Conservation (phyloP, 2,113 vertebrate genomes). For the Cichladusa arquata region DNA sequence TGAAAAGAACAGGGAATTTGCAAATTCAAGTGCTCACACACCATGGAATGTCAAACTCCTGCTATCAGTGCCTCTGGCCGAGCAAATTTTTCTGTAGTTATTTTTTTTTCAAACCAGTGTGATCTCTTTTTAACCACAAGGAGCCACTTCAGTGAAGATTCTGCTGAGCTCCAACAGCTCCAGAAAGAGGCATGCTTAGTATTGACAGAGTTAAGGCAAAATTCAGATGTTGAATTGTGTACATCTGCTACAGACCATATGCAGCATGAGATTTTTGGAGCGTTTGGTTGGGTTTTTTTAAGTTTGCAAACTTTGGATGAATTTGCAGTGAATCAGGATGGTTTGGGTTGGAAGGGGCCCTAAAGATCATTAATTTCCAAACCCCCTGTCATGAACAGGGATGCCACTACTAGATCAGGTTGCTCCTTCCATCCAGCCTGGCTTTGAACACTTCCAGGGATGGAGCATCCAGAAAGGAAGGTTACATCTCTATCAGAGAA, state of each 20-base stretch:
- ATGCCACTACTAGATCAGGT: background rate
- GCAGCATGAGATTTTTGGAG: background rate
- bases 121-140: background rate
- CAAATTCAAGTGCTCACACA: background rate
- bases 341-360: background rate
- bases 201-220: background rate
- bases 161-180: background rate
- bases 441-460: background rate
- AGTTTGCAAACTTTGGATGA: background rate
- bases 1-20: background rate
- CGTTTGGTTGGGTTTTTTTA: background rate
- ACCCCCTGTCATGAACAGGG: background rate
- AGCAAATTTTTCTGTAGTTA: background rate
- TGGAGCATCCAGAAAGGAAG: background rate
- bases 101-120: background rate
- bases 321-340: background rate
- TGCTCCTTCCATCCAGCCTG: background rate
- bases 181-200: background rate
- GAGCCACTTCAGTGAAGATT: background rate
- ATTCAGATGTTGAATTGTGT: background rate
- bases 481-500: background rate
- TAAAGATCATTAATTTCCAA: background rate
- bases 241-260: background rate
- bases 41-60: background rate
- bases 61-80: background rate